These are phyloP conservation scores for Leucoraja ocellata DNA, from an alignment of 2,797 vertebrate genomes.

Conservation along the genomic window DNA sequence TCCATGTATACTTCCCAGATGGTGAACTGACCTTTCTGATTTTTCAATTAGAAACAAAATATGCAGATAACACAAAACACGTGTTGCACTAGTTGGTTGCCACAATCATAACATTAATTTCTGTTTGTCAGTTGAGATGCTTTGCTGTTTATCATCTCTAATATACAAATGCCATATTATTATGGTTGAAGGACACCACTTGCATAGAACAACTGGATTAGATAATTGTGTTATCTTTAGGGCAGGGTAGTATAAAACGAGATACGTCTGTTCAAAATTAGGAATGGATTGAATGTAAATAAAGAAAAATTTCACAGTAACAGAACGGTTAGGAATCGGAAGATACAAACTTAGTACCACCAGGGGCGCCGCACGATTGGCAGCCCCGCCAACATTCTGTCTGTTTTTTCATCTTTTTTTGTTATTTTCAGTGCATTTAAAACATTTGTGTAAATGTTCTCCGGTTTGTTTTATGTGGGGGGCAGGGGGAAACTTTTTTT, in stretches of 20 bases:
- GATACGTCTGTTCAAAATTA: not conserved
- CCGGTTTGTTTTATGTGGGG: too few relatives aligned
- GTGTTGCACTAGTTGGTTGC: constrained; percentile 26
- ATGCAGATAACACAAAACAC: constrained; percentile 37
- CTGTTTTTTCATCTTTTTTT: too few relatives aligned
- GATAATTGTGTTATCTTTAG: not conserved
- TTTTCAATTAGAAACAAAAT: constrained; percentile 38
- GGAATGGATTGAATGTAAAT: not conserved
- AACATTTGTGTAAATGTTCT: too few relatives aligned
- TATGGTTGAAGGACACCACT: not conserved
- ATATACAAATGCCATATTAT: not conserved
- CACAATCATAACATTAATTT: not conserved
- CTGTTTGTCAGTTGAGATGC: constrained; percentile 3
- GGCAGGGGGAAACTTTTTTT: too few relatives aligned
- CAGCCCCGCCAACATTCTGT: too few relatives aligned
- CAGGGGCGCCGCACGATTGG: too few relatives aligned
- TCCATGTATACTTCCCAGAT: constrained; percentile 36
- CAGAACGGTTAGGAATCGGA: not conserved
- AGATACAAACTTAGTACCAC: not conserved
- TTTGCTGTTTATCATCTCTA: constrained; percentile 1
- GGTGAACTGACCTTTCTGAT: constrained; percentile 33
- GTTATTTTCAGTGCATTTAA: too few relatives aligned
- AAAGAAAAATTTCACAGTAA: not conserved
- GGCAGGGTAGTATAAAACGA: not conserved
- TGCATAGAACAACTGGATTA: not conserved